These are phyloP conservation scores for Zaprionus taronus DNA, from an alignment of 1,140 invertebrate genomes.

Conservation along the genomic window DNA sequence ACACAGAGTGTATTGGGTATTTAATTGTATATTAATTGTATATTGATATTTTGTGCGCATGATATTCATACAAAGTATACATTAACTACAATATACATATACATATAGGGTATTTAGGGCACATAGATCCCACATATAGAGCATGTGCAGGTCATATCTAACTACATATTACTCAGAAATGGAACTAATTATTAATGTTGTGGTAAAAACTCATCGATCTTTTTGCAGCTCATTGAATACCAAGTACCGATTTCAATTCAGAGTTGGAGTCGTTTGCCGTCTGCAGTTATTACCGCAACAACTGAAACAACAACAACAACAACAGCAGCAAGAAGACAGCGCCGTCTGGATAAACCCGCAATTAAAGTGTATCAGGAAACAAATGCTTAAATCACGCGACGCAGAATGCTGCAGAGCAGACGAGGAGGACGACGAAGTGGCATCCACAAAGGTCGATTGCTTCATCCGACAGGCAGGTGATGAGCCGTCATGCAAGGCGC, in stretches of 20 bases:
- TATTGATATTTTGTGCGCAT: background rate
- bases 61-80: background rate
- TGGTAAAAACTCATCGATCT: slow-evolving; percentile 11
- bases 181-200: background rate
- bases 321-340: slow-evolving; percentile 38
- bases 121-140: background rate
- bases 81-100: too few relatives aligned
- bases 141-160: background rate
- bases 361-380: slow-evolving; percentile 81
- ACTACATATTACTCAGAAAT: background rate
- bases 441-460: slow-evolving; percentile 67
- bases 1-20: too few relatives aligned
- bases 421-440: slow-evolving; percentile 44
- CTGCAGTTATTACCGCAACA: slow-evolving; percentile 4
- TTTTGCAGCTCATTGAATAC: slow-evolving; percentile 6
- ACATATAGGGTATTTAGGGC: background rate
- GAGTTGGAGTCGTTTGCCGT: background rate
- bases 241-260: background rate
- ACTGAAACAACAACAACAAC: slow-evolving; percentile 12
- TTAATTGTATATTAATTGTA: too few relatives aligned
- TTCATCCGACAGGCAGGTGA: slow-evolving; percentile 82
- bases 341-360: slow-evolving; percentile 48
- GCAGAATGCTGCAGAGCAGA: slow-evolving; percentile 33
- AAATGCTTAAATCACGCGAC: slow-evolving; percentile 83
- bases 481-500: slow-evolving; percentile 71